Evolutionary conservation across 35 echinoderm and acorn worm genomes (phyloP), one percentile per base, ranked within the genome.

Genomic region (Lytechinus variegatus): DNA sequence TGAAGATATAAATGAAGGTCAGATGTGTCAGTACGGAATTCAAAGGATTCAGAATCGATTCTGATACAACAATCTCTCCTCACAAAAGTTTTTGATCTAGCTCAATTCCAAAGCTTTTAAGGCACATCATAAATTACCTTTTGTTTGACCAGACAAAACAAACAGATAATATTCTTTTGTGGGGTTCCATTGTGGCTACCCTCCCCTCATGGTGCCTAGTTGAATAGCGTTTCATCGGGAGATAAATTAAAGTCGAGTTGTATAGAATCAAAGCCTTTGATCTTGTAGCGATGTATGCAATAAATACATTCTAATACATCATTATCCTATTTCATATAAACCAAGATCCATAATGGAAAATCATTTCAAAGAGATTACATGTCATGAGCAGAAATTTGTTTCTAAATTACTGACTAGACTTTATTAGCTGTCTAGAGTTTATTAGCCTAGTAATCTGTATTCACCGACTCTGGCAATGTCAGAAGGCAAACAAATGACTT

Each of bases 241-340:
- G 66, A 79, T 79, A 79, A 79, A 79, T 79, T 79, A 79, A 79
- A 79, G 66, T n/a, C n/a, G 66, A 79, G 66, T 79, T 79, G 66
- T 79, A 27, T 24, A 79, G 66, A 79, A 16, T 7, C 4, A 24
- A n/a, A 24, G 16, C 14, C 66, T 79, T 79, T 79, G 66, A 79
- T 79, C 66, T 79, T 79, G 66, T 24, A 79, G 66, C 61, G 11
- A 11, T 71, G 61, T 71, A 71, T 71, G 19, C 61, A 71, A 71
- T 24, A 71, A 71, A 6, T 21, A 71, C 13, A 16, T 79, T 24
- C 33, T 24, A 79, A 79, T 79, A 0, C 66, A 79, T 79, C 66
- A 79, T 79, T 24, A 79, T 79, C 66, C 6, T 79, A 79, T 5
- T 24, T 79, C 14, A 19, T 79, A 79, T 24, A 24, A 24, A 79